phyloP scores from a whole-genome alignment of 2,113 vertebrate species.

The Indicator indicator region DNA sequence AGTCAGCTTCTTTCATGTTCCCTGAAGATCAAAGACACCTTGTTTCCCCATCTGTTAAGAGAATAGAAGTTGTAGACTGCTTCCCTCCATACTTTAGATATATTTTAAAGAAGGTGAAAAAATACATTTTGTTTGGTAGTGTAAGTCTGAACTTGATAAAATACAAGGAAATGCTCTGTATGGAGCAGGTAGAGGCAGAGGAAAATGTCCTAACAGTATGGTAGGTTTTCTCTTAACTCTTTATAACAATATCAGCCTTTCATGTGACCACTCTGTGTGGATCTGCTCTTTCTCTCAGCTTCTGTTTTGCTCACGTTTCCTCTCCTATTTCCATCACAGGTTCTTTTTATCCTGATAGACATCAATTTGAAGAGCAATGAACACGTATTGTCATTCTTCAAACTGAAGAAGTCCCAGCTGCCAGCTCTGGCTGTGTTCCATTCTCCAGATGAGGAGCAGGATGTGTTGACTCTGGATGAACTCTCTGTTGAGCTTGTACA shows the following conservation, averaged over 20 bases:
- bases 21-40: neutral
- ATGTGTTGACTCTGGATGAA: constrained; percentile 77
- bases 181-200: neutral
- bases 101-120: neutral
- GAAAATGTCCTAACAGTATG: neutral
- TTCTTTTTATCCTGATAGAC: constrained; percentile 90
- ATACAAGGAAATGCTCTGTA: neutral
- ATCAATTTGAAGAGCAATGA: constrained; percentile 78
- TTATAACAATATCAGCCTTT: neutral
- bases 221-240: neutral
- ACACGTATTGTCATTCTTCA: constrained; percentile 82
- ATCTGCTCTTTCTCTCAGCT: neutral
- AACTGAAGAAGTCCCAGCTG: constrained; percentile 82
- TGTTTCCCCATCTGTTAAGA: neutral
- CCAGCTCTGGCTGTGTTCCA: constrained; percentile 88
- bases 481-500: constrained; percentile 76
- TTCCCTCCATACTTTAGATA: neutral
- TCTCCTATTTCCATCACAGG: constrained; percentile 73
- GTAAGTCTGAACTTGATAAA: neutral
- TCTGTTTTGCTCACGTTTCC: constrained; percentile 1
- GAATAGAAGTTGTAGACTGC: neutral
- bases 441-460: constrained; percentile 77
- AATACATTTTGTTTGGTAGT: neutral
- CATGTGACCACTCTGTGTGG: neutral
- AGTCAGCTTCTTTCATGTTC: neutral